Conservation (phyloP, 1,140 invertebrate species). For the Conopomorpha cramerella region DNA sequence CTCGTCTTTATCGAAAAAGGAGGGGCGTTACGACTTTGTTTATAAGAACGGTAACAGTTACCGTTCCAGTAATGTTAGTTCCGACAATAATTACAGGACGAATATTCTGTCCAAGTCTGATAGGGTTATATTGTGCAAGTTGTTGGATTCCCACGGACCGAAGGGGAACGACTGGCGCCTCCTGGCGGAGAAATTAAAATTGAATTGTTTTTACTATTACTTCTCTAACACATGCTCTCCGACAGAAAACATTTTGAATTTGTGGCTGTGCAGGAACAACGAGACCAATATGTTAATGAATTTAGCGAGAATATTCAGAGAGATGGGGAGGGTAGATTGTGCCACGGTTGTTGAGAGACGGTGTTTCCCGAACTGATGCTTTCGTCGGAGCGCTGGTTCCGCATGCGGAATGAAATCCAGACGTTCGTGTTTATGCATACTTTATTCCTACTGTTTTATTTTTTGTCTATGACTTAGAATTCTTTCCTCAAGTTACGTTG, state of each 20-base stretch:
- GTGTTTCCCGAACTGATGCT: slow-evolving; percentile 46
- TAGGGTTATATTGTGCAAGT: slow-evolving; percentile 83
- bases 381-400: no score
- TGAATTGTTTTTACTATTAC: slow-evolving; percentile 94
- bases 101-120: slow-evolving; percentile 60
- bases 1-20: slow-evolving; percentile 47
- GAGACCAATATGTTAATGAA: slow-evolving; percentile 80
- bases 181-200: slow-evolving; percentile 86
- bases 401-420: no score
- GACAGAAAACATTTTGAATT: slow-evolving; percentile 91
- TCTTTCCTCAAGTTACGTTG: no score
- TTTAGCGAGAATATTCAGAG: slow-evolving; percentile 85
- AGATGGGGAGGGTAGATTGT: slow-evolving; percentile 91
- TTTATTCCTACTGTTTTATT: no score
- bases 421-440: no score
- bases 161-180: slow-evolving; percentile 95
- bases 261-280: slow-evolving; percentile 93
- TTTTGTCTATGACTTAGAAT: no score
- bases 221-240: slow-evolving; percentile 95
- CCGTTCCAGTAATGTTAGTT: slow-evolving; percentile 31
- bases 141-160: slow-evolving; percentile 85
- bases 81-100: slow-evolving; percentile 45
- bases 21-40: slow-evolving; percentile 39
- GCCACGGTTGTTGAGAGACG: slow-evolving; percentile 81
- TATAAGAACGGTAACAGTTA: slow-evolving; percentile 27